phyloP scores from a whole-genome alignment of 2,888 invertebrate genomes.

The Drosophila hamatofila region DNA sequence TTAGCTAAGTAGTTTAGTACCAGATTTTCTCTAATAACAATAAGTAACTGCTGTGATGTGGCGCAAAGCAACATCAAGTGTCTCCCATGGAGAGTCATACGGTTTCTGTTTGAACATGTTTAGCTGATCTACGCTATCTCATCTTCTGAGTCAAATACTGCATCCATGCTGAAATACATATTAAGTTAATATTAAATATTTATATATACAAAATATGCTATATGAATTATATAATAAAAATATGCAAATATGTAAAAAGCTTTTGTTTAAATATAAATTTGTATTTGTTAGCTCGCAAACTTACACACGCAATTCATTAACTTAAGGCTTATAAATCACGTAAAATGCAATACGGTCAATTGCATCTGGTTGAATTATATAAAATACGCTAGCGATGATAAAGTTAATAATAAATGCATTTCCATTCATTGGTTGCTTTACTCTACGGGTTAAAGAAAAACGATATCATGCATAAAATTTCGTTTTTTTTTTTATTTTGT shows the following conservation, averaged over 20 bases:
- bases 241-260: no score
- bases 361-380: background rate
- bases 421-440: conserved; percentile 10
- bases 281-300: background rate
- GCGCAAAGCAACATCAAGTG: no score
- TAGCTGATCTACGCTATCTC: no score
- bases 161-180: background rate
- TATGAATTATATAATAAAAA: background rate
- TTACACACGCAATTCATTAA: background rate
- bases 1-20: no score
- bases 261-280: background rate
- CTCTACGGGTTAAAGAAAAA: background rate
- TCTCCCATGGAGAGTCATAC: no score
- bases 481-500: conserved; percentile 32
- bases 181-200: no score
- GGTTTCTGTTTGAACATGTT: no score
- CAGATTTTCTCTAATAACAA: no score
- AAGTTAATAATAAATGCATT: conserved; percentile 6
- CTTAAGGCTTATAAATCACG: background rate
- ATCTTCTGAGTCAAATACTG: no score
- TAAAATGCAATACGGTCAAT: background rate
- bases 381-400: background rate
- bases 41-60: no score
- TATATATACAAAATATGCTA: background rate
- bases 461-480: conserved; percentile 29